Base-by-base conservation (phyloP, 2,113 vertebrate species). In the Petroica traversi region DNA sequence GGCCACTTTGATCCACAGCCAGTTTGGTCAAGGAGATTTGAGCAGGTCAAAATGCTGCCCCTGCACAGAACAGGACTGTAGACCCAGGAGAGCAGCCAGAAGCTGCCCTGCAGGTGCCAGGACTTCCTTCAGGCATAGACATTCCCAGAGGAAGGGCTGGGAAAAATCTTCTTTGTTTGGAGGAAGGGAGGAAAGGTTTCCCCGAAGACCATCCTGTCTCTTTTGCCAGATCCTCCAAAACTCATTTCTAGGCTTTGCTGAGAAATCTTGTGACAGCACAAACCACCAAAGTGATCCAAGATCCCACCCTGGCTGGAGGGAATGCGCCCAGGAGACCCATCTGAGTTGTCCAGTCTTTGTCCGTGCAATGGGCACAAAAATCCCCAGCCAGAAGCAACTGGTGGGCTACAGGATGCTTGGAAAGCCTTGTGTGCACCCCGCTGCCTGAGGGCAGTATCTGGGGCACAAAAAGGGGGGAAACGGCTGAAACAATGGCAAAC, bases 301-400 rank as follows among this genome's bases (percentile, higher is more conserved):
- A 19, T 45, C 62, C 63, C 2, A 0, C 45, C 36, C 59, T 46
- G 77, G 46, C 14, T 82, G 57, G 0, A 6, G 43, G 71, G 43
- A 82, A 85, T 0, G 1, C 34, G 45, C 8, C 33, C 0, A 0
- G 28, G 68, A 58, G 8, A 72, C 17, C 33, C 0, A 0, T 8
- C 36, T 40, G 36, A 2, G 1, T 8, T 8, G 71, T 51, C 64
- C 72, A 19, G 43, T 48, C 62, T 51, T 81, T 87, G 89, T 48
- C 58, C 3, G 0, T 5, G 66, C 8, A 84, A 85, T 0, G 0
- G 5, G 26, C 23, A 51, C 33, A 9, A 34, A 36, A 58, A 25
- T 41, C 18, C 20, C 17, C 2, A 1, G 31, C 24, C 85, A 57
- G 36, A 28, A 64, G 48, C n/a, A 51, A 20, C 28, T 46, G n/a